Conservation (phyloP, 2,113 vertebrate species). For the Lasiurus borealis region DNA sequence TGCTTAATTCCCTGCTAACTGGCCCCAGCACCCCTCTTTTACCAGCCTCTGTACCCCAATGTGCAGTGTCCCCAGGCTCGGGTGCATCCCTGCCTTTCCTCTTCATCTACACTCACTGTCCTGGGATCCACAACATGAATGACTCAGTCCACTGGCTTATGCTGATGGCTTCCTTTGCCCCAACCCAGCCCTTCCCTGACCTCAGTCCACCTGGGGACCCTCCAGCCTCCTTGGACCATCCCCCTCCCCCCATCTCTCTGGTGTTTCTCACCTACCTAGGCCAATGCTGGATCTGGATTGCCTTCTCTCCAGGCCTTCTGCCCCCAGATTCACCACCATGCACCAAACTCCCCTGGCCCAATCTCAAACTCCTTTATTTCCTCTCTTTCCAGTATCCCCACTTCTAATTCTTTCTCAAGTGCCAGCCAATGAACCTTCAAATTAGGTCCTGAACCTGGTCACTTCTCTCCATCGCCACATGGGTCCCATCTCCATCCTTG, state of each 20-base stretch:
- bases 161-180: background rate
- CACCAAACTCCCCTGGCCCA: background rate
- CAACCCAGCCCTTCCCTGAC: background rate
- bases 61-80: background rate
- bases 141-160: background rate
- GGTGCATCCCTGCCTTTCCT: background rate
- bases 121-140: background rate
- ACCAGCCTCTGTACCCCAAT: background rate
- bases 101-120: background rate
- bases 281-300: background rate
- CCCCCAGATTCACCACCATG: background rate
- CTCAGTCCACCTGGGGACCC: background rate
- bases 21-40: background rate
- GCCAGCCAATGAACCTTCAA: background rate
- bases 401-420: background rate
- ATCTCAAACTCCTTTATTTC: background rate
- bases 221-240: background rate
- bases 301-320: background rate
- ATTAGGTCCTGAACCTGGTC: background rate
- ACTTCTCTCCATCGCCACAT: background rate
- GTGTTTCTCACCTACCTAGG: background rate
- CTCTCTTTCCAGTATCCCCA: background rate
- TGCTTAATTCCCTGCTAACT: background rate
- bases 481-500: background rate
- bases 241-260: background rate